Base-by-base conservation (phyloP, 2,888 invertebrate genomes). In the Petrolisthes cinctipes region DNA sequence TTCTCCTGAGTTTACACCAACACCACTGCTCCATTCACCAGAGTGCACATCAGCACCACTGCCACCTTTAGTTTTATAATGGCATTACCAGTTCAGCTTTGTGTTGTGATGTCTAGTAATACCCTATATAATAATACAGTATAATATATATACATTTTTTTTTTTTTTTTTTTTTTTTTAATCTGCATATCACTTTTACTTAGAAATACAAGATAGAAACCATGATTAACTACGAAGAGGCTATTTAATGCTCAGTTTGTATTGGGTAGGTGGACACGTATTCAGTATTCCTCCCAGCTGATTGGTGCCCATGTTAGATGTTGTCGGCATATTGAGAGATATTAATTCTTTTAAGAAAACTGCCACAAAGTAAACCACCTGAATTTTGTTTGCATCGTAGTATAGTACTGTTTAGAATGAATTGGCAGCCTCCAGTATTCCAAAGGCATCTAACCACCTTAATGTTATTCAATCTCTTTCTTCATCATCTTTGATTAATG, bases 191-290 rank as follows among this genome's bases (percentile, higher is more conserved):
- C 84, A 84, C 23, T 75, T 73, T 82, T 80, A 61, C 87, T 83
- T 83, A 84, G 80, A 83, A 75, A 80, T 75, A 51, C 20, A 68
- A 57, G 71, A 57, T 54, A 57, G 73, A 88, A 80, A 80, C 81
- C 83, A 88, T 71, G 66, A 56, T n/a, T 79, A 53, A 61, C 80
- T 83, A 88, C 83, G 51, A 61, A 87, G 87, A 88, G 87, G 87
- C 87, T 88, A 88, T 66, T 75, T 61, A 84, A 88, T 88, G 87
- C 87, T 88, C 87, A 88, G 80, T 88, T 54, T 84, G 73, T 84
- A 80, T 37, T 57, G 76, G 84, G 87, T 88, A 88, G 81, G 81
- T 88, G 80, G 81, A 84, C 73, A 54, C 54, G 54, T 61, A 56
- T n/a, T 71, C 20, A 71, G 14, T 71, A n/a, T 14, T 6, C 14